Evolutionary conservation across 2,113 vertebrate species (phyloP), one percentile per base, ranked within the genome.

Genomic region (Lanius ludovicianus): DNA sequence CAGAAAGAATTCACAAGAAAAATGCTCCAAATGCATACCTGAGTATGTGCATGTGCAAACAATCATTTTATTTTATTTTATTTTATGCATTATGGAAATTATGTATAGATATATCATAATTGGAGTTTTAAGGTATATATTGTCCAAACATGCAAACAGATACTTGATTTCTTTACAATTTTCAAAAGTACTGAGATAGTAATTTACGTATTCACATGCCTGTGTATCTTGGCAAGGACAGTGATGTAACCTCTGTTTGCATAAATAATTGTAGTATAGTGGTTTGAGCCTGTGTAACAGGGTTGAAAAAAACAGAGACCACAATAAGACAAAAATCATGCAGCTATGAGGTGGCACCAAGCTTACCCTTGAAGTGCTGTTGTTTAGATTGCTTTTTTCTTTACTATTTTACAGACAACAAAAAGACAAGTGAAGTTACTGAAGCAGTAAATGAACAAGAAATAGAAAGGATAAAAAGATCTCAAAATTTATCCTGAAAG

Each of bases 131-230:
- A 63, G 16, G 11, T 39, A 25, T 37, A 21, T 37, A 10, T 56
- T 60, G 6, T 28, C 10, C 16, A 67, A 68, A 49, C 13, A 35
- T 24, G 23, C 17, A 60, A 42, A 31, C 13, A 55, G 14, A 31
- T 41, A 25, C 13, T 6, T 69, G 35, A 50, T 30, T 67, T 59
- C 11, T 60, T 71, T 24, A 60, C 6, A 4, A 33, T 60, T 90
- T 87, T 85, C 49, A 52, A 56, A 83, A 82, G 18, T 47, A 42
- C 8, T 50, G 18, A 12, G 11, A 49, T 3, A 33, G 13, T 7
- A 70, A 7, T 68, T 89, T n/a, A 46, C 0, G 0, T 27, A 70
- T 20, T 44, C 21, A 33, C 2, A 25, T 31, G 5, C 16, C 13
- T 57, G 3, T 33, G 0, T 33, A 30, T 41, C 33, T 64, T 44